phyloP scores from a whole-genome alignment of 2,113 vertebrate genomes.

The Fukomys damarensis region DNA sequence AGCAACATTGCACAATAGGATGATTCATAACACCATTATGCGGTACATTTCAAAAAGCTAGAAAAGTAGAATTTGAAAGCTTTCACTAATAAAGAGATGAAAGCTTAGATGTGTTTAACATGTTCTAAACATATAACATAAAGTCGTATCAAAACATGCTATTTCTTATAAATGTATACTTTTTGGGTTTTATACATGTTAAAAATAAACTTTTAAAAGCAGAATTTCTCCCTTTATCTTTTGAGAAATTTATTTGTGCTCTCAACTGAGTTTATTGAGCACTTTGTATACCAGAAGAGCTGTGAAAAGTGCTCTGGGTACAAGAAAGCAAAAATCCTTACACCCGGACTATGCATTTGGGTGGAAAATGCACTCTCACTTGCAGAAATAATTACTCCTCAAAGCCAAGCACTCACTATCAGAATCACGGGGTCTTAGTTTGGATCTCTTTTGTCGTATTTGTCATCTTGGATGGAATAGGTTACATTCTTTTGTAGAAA shows the following conservation, averaged over 20 bases:
- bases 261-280: background rate
- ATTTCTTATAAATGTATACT: background rate
- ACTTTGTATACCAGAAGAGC: background rate
- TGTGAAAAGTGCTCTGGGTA: background rate
- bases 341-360: too few species aligned
- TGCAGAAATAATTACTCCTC: background rate
- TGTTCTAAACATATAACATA: background rate
- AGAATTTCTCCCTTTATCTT: background rate
- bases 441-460: background rate
- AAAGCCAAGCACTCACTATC: background rate
- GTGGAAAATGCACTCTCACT: background rate
- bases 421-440: background rate
- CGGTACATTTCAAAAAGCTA: background rate
- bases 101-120: background rate
- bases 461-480: background rate
- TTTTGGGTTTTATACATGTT: background rate
- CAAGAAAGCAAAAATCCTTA: background rate
- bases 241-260: background rate
- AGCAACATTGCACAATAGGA: background rate
- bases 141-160: background rate
- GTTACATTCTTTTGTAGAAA: background rate
- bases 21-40: background rate
- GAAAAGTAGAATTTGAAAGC: background rate
- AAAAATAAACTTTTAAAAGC: background rate
- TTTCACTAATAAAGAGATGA: background rate